Percentiles rank a stretch among this genome's conserved stretches.
These are phyloP conservation scores for Scotopteryx bipunctaria DNA, from an alignment of 2,888 invertebrate genomes.

Conservation along the genomic window DNA sequence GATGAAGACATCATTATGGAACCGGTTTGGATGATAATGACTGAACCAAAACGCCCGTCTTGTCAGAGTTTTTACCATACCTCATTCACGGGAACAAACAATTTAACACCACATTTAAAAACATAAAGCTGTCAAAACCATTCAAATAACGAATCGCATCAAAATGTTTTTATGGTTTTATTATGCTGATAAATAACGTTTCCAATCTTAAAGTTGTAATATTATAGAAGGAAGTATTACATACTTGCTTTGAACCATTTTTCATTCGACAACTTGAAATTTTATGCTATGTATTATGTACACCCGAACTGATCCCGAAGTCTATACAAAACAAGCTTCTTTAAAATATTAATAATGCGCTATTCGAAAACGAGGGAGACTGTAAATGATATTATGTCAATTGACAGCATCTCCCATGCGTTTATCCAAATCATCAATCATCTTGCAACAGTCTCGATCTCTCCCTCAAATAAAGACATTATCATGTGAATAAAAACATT, in stretches of 20 bases:
- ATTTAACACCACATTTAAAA: constrained; percentile 2
- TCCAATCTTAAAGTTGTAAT: neutral
- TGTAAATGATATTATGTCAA: constrained; percentile 67
- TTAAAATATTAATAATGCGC: constrained; percentile 54
- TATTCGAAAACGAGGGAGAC: constrained; percentile 61
- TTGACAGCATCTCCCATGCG: constrained; percentile 69
- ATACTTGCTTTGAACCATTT: constrained; percentile 49
- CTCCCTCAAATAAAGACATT: constrained; percentile 37
- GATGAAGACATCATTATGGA: constrained; percentile 77
- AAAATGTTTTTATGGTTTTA: neutral
- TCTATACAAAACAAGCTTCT: constrained; percentile 56
- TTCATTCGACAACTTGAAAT: constrained; percentile 51
- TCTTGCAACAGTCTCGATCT: constrained; percentile 57
- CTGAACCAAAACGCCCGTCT: constrained; percentile 44
- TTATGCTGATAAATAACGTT: constrained; percentile 7
- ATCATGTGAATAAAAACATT: constrained; percentile 9
- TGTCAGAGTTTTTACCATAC: constrained; percentile 24
- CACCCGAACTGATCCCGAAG: constrained; percentile 49
- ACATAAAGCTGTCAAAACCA: neutral
- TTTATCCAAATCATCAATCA: constrained; percentile 76
- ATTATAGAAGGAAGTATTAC: constrained; percentile 22
- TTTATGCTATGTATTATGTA: constrained; percentile 10
- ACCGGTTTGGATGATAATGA: constrained; percentile 66
- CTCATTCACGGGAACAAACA: constrained; percentile 22
- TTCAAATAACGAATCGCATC: neutral